A percentile compares a stretch with the other conserved stretches of the same genome.
Conservation (phyloP, 1,140 invertebrate species). For the Euura lappo region DNA sequence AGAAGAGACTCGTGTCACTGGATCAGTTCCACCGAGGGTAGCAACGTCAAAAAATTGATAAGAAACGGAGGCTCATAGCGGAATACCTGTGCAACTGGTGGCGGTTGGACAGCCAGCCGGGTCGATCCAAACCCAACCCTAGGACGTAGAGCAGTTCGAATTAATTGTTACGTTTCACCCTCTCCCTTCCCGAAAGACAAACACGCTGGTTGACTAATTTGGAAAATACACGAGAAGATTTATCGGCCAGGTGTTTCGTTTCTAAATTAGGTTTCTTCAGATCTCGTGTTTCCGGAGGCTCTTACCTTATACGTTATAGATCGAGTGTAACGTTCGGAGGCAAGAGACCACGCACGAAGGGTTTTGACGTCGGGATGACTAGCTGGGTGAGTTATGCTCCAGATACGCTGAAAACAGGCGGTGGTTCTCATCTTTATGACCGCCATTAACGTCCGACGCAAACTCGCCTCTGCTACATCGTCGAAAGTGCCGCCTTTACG, state of each 20-base stretch:
- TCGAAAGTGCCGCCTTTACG: constrained; percentile 28
- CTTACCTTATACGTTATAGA: no score
- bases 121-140: constrained; percentile 6
- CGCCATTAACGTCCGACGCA: constrained; percentile 38
- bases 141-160: constrained; percentile 16
- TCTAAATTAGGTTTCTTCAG: neutral
- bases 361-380: constrained; percentile 13
- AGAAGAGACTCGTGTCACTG: constrained; percentile 26
- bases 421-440: constrained; percentile 35
- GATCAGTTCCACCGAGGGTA: no score
- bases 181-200: constrained; percentile 5
- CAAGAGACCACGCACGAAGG: neutral
- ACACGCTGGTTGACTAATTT: constrained; percentile 26
- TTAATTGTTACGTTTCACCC: constrained; percentile 34
- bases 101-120: neutral
- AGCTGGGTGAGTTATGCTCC: constrained; percentile 25
- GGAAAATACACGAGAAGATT: constrained; percentile 24
- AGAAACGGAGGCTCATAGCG: no score
- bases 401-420: constrained; percentile 26
- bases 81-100: neutral
- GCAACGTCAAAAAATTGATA: constrained; percentile 1
- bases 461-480: constrained; percentile 23
- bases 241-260: constrained; percentile 11
- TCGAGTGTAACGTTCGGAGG: neutral
- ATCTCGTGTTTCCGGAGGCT: neutral